A percentile compares a stretch with the other conserved stretches of the same genome.
phyloP scores from a whole-genome alignment of 2,797 vertebrate genomes.

The Coregonus suidteri region DNA sequence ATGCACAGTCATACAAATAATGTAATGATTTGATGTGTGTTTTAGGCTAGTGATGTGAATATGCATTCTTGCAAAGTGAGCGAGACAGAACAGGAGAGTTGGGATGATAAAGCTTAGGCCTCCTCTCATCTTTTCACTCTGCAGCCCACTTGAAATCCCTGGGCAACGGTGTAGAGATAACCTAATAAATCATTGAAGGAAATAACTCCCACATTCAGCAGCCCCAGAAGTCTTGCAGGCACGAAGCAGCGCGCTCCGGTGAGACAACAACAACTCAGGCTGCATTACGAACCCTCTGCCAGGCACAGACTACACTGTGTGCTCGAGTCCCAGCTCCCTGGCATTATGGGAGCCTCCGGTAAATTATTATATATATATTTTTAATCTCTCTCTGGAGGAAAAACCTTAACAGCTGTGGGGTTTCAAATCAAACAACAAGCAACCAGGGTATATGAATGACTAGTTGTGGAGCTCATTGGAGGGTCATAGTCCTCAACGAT shows the following conservation, averaged over 20 bases:
- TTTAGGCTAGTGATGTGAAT: not conserved
- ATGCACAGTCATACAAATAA: not conserved
- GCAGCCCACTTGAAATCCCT: constrained; percentile 15
- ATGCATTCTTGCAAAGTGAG: not conserved
- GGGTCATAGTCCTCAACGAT: not conserved
- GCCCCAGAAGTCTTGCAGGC: constrained; percentile 25
- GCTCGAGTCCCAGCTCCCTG: not conserved
- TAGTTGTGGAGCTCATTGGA: not conserved
- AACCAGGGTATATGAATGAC: not conserved
- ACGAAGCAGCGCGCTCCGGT: not conserved
- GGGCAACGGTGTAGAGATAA: constrained; percentile 6
- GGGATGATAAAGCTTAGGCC: not conserved
- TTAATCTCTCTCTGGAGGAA: not conserved
- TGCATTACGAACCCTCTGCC: too few relatives aligned
- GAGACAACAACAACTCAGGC: not conserved
- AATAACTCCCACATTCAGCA: constrained; percentile 18
- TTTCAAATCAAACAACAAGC: not conserved
- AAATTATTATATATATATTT: not conserved
- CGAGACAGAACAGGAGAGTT: not conserved
- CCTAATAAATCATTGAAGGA: constrained; percentile 4
- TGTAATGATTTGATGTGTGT: not conserved
- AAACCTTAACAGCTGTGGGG: not conserved
- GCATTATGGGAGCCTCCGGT: not conserved
- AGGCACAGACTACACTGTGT: not conserved
- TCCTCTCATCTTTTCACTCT: constrained; percentile 16